phyloP scores from a whole-genome alignment of 2,113 vertebrate genomes.

The Onychostruthus taczanowskii region DNA sequence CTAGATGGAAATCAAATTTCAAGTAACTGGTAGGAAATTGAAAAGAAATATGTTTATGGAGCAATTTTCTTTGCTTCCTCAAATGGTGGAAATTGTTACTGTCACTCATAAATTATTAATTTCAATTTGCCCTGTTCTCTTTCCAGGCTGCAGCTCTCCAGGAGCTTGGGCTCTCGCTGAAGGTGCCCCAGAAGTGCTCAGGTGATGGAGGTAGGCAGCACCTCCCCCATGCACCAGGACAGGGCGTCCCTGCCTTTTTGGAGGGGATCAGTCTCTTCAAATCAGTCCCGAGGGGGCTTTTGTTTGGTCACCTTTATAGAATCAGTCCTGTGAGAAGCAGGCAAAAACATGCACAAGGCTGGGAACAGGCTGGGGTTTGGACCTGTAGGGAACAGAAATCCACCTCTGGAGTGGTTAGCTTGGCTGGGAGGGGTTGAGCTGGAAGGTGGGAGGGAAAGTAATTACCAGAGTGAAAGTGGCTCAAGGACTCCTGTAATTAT shows the following conservation, averaged over 20 bases:
- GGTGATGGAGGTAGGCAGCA: neutral
- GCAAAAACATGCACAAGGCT: neutral
- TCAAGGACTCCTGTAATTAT: neutral
- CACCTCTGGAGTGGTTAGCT: neutral
- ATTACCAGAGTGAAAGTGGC: neutral
- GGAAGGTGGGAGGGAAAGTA: neutral
- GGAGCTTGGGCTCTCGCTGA: neutral
- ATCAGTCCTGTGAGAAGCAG: neutral
- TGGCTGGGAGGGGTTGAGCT: neutral
- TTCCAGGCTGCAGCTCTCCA: neutral
- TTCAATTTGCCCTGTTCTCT: neutral
- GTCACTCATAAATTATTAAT: slow-evolving; percentile 53
- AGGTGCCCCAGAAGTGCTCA: neutral
- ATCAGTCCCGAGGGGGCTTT: neutral
- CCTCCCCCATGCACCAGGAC: accelerated
- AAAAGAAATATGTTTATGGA: slow-evolving; percentile 61
- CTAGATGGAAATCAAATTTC: slow-evolving; percentile 55
- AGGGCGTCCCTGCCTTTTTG: neutral
- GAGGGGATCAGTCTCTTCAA: neutral
- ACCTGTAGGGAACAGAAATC: neutral
- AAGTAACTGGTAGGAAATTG: slow-evolving; percentile 50
- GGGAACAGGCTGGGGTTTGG: neutral
- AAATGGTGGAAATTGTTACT: neutral
- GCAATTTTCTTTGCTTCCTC: slow-evolving; percentile 34
- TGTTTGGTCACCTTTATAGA: neutral